Base-by-base conservation (phyloP, 2,113 vertebrate genomes). In the Myodes glareolus region DNA sequence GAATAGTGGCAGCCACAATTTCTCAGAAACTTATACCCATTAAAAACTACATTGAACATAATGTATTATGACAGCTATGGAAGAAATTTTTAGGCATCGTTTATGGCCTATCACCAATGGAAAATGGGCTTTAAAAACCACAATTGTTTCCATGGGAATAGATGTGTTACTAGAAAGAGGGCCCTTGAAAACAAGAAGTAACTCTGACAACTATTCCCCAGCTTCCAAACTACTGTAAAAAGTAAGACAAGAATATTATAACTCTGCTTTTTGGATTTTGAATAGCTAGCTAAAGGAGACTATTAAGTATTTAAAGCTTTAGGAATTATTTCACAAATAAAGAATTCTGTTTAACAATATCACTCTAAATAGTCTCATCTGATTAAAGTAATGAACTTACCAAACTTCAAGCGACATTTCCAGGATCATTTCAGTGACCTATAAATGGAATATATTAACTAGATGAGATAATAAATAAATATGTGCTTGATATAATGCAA, bases 321-420 rank as follows among this genome's bases (percentile, higher is more conserved):
- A 33, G 47, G 36, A 80, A 91, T 87, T 65, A 88, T 82, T 92
- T 97, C 23, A 52, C 33, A 65, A 39, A 39, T 89, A 93, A 55
- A 96, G 76, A 9, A 70, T 47, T 25, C 9, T 61, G 4, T 85
- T 93, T 31, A 95, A 72, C 1, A 94, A 92, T 92, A 39, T 67
- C 45, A 80, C 23, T 90, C 61, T 63, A 29, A 91, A 39, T 80
- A 82, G 16, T 77, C 92, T 25, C 33, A 96, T 68, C 42, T 29
- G 82, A n/a, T 31, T 61, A 91, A 7, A 89, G 25, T 31, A 80
- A 81, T 87, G 95, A 97, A 99, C 99, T 94, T 99, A 99, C 99
- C 99, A 99, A 93, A 99, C 99, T 98, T 99, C 99, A 97, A 99
- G 98, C 36, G 97, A 98, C 98, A 99, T 98, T 97, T 99, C 99